Evolutionary conservation across 2,113 vertebrate genomes (phyloP).

Genomic region (Anguilla japonica): DNA sequence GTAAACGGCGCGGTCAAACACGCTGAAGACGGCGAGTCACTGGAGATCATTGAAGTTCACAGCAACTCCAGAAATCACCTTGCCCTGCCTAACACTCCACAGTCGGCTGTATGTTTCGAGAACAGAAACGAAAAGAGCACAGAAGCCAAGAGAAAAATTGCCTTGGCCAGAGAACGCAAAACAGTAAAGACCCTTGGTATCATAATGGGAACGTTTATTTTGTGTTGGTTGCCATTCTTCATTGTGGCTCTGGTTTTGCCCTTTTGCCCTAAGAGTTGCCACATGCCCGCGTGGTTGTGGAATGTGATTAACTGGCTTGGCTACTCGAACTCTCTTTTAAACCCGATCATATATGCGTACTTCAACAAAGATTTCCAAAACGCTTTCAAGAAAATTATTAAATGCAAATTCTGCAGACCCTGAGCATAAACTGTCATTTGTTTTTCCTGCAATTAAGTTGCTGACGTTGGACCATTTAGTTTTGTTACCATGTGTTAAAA

Average conservation of each 20-base stretch:
- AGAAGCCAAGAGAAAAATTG: conserved; percentile 85
- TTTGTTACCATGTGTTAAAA: neutral
- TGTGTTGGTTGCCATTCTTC: conserved; percentile 98
- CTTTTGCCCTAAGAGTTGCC: conserved; percentile 86
- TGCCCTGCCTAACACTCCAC: conserved; percentile 77
- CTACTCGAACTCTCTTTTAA: conserved; percentile 96
- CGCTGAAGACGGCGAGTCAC: conserved; percentile 76
- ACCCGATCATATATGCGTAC: conserved; percentile 96
- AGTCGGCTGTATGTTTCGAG: conserved; percentile 67
- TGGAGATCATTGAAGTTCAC: conserved; percentile 88
- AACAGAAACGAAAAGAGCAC: conserved; percentile 77
- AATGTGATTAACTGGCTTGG: conserved; percentile 96
- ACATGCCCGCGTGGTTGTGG: conserved; percentile 84
- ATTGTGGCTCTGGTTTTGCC: conserved; percentile 92
- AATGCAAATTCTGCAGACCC: conserved; percentile 76
- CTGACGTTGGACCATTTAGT: neutral
- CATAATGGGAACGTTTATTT: conserved; percentile 98
- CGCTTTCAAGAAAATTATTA: conserved; percentile 94
- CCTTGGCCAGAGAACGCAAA: conserved; percentile 89
- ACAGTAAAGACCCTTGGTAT: conserved; percentile 96
- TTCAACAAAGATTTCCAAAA: conserved; percentile 99
- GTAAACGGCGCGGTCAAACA: conserved; percentile 80
- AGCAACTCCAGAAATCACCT: conserved; percentile 78
- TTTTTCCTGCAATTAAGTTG: neutral
- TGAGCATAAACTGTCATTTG: conserved; percentile 35